Base-by-base conservation (phyloP, 2,797 vertebrate species). In the Oreonectes daqikongensis region DNA sequence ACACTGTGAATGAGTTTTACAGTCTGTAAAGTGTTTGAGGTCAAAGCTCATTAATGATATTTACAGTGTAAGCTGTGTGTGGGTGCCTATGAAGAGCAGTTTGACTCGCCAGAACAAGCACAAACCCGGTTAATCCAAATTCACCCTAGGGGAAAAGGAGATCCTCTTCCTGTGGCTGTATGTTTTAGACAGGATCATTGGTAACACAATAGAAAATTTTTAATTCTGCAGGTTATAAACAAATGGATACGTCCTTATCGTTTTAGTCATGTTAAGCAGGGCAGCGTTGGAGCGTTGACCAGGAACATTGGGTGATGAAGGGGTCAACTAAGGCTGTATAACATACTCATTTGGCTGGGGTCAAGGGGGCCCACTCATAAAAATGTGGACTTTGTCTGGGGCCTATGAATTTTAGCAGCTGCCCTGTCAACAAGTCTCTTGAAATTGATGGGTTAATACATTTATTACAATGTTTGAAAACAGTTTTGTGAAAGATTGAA, bases 11-110 rank as follows among this genome's bases (percentile, higher is more conserved):
- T 82, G 82, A 86, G 81, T 75, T 90, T 89, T 87, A 91, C 74
- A 68, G 89, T 84, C 86, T 82, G 72, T 88, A 87, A 92, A 92
- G 88, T 83, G 79, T 86, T 88, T 70, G 46, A 89, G 87, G 88
- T 61, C 90, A 89, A 89, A 82, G 85, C 82, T 86, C 86, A 86
- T 91, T 89, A 90, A 89, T 86, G 76, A 65, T 83, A 85, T 82
- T 85, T 79, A 82, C 81, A 83, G 84, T 86, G 83, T 87, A 89
- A 87, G 81, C 72, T 77, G 70, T 68, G 60, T 85, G 87, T 40
- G 46, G 14, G 75, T 60, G 67, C 60, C 50, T 79, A 86, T 85
- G 81, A 86, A 83, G 30, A 35, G 38, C 26, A 1, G 18, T 22
- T 72, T 72, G 32, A 69, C 76, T 65, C 75, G 17, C 48, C 52